These are phyloP conservation scores for Bimastos eiseni DNA, from an alignment of 2,888 invertebrate species.

Conservation along the genomic window DNA sequence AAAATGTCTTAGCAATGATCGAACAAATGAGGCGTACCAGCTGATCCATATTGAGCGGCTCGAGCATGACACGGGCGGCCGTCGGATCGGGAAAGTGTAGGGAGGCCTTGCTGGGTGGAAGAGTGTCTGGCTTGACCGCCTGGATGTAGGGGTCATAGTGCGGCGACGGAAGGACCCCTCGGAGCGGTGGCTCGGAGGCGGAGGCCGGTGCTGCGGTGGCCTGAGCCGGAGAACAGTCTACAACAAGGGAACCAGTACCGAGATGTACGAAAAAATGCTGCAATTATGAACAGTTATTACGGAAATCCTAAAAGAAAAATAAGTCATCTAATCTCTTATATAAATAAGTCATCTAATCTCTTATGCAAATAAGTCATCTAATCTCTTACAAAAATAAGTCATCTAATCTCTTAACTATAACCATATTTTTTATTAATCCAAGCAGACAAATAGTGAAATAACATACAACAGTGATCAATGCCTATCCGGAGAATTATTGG, in stretches of 20 bases:
- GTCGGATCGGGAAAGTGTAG: slow-evolving; percentile 18
- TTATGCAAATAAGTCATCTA: too few species aligned
- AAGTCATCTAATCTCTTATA: too few species aligned
- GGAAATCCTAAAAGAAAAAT: not conserved
- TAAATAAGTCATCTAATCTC: too few species aligned
- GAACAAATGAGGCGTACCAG: not conserved
- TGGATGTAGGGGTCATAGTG: slow-evolving; percentile 21
- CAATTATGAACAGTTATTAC: not conserved
- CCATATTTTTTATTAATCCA: too few species aligned
- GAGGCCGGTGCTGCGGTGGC: slow-evolving; percentile 34
- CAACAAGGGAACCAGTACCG: not conserved
- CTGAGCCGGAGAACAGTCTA: slow-evolving; percentile 37
- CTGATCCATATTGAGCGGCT: slow-evolving; percentile 21
- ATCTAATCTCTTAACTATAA: too few species aligned
- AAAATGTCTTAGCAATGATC: too few species aligned
- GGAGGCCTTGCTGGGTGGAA: not conserved
- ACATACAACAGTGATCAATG: too few species aligned
- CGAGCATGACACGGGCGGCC: slow-evolving; percentile 16
- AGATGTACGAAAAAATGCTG: not conserved
- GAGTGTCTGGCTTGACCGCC: slow-evolving; percentile 3
- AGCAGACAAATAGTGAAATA: too few species aligned
- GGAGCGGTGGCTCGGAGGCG: slow-evolving; percentile 28
- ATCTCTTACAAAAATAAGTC: too few species aligned
- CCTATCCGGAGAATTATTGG: too few species aligned
- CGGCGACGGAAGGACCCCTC: slow-evolving; percentile 24